Evolutionary conservation across 2,113 vertebrate genomes (phyloP).

Genomic region (Catagonus wagneri): DNA sequence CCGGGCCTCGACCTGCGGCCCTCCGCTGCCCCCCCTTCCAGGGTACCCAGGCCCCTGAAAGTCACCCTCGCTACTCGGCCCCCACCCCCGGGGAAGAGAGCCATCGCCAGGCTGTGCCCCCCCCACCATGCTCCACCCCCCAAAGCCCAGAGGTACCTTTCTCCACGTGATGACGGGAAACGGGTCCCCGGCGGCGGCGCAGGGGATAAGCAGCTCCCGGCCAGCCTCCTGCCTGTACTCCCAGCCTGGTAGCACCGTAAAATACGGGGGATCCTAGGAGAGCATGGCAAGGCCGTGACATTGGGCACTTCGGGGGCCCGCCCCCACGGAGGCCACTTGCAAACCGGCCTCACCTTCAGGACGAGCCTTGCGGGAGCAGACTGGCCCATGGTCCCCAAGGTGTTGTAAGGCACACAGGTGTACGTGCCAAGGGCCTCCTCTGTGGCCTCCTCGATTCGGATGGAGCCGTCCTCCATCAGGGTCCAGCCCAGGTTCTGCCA

Average conservation of each 20-base stretch:
- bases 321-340: rapidly evolving
- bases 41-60: not conserved
- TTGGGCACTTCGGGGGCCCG: rapidly evolving
- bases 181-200: slow-evolving; percentile 98
- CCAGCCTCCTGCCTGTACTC: slow-evolving; percentile 99
- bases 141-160: slow-evolving; percentile 90
- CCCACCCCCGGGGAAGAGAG: not conserved
- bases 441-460: slow-evolving; percentile 98
- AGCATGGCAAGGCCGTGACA: not conserved
- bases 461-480: slow-evolving; percentile 96
- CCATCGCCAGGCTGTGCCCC: rapidly evolving
- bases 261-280: slow-evolving; percentile 97
- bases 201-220: slow-evolving; percentile 98
- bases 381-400: slow-evolving; percentile 99
- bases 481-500: slow-evolving; percentile 96
- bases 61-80: rapidly evolving
- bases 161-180: slow-evolving; percentile 98
- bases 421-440: slow-evolving; percentile 99
- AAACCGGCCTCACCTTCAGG: slow-evolving; percentile 93
- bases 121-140: not conserved
- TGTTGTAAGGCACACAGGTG: slow-evolving; percentile 99
- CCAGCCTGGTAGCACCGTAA: slow-evolving; percentile 99
- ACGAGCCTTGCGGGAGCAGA: slow-evolving; percentile 98
- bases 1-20: not conserved
- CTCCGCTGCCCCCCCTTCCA: not conserved